Percentiles rank a stretch among this genome's conserved stretches.
Evolutionary conservation across 2,888 invertebrate species (phyloP).

Genomic region (Drosophila prostipennis): DNA sequence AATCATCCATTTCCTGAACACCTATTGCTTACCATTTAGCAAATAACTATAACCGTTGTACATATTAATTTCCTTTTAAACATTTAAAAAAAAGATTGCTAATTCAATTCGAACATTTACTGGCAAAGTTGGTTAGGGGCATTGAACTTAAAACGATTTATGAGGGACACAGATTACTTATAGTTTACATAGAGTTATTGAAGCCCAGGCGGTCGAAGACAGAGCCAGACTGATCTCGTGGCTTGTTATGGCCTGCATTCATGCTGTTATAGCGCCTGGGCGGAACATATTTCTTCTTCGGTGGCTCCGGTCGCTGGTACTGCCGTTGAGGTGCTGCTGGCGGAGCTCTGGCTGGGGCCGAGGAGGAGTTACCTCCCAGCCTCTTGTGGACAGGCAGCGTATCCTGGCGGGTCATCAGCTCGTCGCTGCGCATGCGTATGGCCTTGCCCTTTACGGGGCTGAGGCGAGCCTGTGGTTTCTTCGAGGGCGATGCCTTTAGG

Average conservation of each 20-base stretch:
- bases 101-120: conserved; percentile 28
- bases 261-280: conserved; percentile 60
- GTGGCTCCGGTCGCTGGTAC: conserved; percentile 12
- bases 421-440: conserved; percentile 83
- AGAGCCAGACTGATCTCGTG: conserved; percentile 50
- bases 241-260: conserved; percentile 46
- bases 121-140: conserved; percentile 11
- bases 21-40: no score
- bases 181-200: conserved; percentile 66
- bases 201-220: conserved; percentile 83
- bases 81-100: not conserved
- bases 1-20: no score
- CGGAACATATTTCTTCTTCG: conserved; percentile 19
- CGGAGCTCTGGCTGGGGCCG: conserved; percentile 7
- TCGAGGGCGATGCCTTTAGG: conserved; percentile 76
- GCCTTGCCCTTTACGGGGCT: conserved; percentile 75
- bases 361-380: conserved; percentile 59
- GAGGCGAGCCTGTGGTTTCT: conserved; percentile 54
- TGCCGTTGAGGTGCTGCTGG: conserved; percentile 24
- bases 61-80: not conserved
- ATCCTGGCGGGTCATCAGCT: conserved; percentile 70
- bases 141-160: conserved; percentile 33
- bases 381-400: conserved; percentile 80
- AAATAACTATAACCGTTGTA: no score
- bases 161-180: conserved; percentile 6